phyloP scores from a whole-genome alignment of 2,888 invertebrate species.

The Habrosyne pyritoides region DNA sequence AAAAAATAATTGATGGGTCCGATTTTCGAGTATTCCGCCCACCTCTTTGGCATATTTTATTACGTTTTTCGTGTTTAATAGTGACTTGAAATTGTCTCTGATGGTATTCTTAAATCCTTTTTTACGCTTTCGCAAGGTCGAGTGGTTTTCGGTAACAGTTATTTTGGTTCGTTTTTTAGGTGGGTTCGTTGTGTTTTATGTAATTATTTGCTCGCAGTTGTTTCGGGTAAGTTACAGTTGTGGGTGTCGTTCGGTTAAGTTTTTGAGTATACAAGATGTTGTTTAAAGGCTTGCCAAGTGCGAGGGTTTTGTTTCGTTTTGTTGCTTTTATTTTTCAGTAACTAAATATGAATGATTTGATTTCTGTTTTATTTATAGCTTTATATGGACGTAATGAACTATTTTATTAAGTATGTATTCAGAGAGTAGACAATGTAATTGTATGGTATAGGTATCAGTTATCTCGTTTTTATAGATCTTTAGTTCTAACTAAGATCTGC shows the following conservation, averaged over 20 bases:
- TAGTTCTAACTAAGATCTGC: too few relatives aligned
- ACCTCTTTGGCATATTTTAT: slow-evolving; percentile 43
- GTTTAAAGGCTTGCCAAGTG: background rate
- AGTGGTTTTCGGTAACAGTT: slow-evolving; percentile 35
- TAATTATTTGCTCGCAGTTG: slow-evolving; percentile 17
- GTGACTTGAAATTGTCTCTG: slow-evolving; percentile 41
- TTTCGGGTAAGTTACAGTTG: background rate
- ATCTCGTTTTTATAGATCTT: too few relatives aligned
- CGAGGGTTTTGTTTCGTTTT: background rate
- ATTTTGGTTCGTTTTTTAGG: slow-evolving; percentile 42
- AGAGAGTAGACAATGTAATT: too few relatives aligned
- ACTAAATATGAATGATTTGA: too few relatives aligned
- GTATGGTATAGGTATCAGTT: too few relatives aligned
- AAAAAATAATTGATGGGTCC: slow-evolving; percentile 81
- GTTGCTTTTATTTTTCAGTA: background rate
- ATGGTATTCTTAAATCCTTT: slow-evolving; percentile 48
- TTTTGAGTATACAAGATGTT: background rate
- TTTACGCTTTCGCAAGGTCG: slow-evolving; percentile 49
- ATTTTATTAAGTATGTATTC: too few relatives aligned
- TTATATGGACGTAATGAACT: too few relatives aligned
- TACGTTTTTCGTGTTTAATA: slow-evolving; percentile 47
- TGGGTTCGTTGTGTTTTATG: slow-evolving; percentile 27
- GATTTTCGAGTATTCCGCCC: slow-evolving; percentile 67
- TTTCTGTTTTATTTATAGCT: too few relatives aligned
- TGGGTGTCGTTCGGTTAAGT: background rate